Percentiles rank a stretch among this genome's conserved stretches.
These are phyloP conservation scores for Hippopotamus amphibius DNA, from an alignment of 2,113 vertebrate genomes.

Conservation along the genomic window DNA sequence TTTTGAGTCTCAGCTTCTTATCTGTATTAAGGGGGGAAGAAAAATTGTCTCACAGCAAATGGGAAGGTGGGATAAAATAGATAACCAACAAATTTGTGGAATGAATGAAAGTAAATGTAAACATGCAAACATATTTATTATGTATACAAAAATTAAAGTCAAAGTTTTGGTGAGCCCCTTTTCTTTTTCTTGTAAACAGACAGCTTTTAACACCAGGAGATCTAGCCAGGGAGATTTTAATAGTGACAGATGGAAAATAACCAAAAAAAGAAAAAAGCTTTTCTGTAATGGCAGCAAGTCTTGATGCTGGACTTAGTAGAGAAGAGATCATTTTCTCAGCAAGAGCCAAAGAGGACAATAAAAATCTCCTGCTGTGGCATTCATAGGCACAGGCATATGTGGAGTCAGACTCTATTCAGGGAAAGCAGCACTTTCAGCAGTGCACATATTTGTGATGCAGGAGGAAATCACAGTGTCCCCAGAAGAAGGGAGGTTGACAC, in stretches of 20 bases:
- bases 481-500: background rate
- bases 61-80: background rate
- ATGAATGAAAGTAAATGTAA: background rate
- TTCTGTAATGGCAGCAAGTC: background rate
- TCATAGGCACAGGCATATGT: background rate
- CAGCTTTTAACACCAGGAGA: constrained; percentile 1
- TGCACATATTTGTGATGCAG: background rate
- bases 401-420: background rate
- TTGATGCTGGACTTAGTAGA: background rate
- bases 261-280: background rate
- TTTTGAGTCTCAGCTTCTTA: background rate
- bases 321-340: constrained; percentile 52
- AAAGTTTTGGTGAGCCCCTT: background rate
- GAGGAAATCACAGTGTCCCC: background rate
- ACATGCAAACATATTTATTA: background rate
- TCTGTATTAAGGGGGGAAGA: background rate
- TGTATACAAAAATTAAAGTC: background rate
- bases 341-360: background rate
- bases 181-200: background rate
- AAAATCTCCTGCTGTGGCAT: constrained; percentile 15
- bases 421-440: background rate
- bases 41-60: background rate
- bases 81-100: background rate
- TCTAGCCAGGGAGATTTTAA: background rate
- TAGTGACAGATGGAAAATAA: background rate